Evolutionary conservation across 1,140 invertebrate species (phyloP), one percentile per base, ranked within the genome.

Genomic region (Drosophila miranda): DNA sequence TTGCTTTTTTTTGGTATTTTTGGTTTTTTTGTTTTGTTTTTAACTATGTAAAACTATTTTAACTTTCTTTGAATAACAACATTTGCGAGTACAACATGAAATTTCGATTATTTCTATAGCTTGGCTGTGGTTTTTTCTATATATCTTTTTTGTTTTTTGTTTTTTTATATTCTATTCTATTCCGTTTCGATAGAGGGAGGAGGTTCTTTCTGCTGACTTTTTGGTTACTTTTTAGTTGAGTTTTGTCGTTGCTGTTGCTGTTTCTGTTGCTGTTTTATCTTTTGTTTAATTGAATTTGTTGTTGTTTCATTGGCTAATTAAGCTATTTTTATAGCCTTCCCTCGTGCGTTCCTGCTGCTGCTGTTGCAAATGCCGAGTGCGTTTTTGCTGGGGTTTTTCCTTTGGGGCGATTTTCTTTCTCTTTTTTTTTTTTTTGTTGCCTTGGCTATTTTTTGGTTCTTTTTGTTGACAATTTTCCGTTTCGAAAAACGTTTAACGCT

Each of bases 301-400:
- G 48, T 62, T 82, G 67, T 66, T 82, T 78, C 74, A 70, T 83
- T 84, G 71, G 80, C 80, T 84, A 84, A 84, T 84, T 84, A 84
- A 75, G 67, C 60, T 84, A 74, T 84, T 77, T 84, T 66, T 76
- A 84, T 68, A 80, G 56, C 16, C 64, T 69, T 68, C 68, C 45
- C 50, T 52, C 50, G 16, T 46, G 19, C 44, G 44, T 21, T 46
- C 60, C 56, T 57, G 55, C 55, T 57, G 55, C 55, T 48, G 56
- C 9, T 64, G 50, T 38, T 43, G 45, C 62, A 68, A 69, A 68
- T 69, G 63, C 66, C 66, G 66, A 69, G 56, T 68, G 52, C 55
- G 50, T 67, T 64, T 50, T 75, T 83, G 70, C 57, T 75, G 75
- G 44, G 57, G 53, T 49, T 61, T 53, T 54, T 71, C 43, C 46